Evolutionary conservation across 2,888 invertebrate species (phyloP), one percentile per base, ranked within the genome.

Genomic region (Drosophila atroscutellata): DNA sequence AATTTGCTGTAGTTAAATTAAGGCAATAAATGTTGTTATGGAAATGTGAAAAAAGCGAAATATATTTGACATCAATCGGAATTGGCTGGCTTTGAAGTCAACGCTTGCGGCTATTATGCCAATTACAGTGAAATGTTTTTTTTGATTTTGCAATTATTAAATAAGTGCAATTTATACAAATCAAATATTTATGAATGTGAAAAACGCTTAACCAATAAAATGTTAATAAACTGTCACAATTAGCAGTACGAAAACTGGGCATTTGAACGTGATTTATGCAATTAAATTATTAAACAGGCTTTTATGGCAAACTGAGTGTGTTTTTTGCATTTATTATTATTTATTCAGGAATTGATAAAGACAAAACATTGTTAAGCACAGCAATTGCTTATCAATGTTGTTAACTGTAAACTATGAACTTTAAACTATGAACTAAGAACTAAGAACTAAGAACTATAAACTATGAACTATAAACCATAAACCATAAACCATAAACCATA

Each of bases 181-280:
- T 82, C 62, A 82, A 82, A 85, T 80, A 87, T 87, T 84, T 65
- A 87, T 84, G 45, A 66, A 72, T 64, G 63, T 61, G 42, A 47
- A 59, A 71, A 65, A 45, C 28, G 30, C 54, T 18, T 26, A 28
- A 47, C 36, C 32, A 59, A 59, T 34, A 24, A 62, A 66, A 70
- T 68, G 32, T 58, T 58, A 51, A 67, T 75, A 58, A 80, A 66
- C 28, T 67, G 65, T 59, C 57, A 56, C 59, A 76, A 59, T 67
- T 58, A 70, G 50, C 26, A 26, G 36, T 66, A 8, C 64, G 49
- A 57, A 50, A 64, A 55, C 62, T 69, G 64, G 62, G 34, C 64
- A 69, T 59, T 62, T 52, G 30, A 59, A 67, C 50, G 36, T 72
- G 72, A 69, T 66, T 73, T 55, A 79, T 68, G 18, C 28, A 47